Base-by-base conservation (phyloP, 2,888 invertebrate species). In the Prionchulus punctatus region DNA sequence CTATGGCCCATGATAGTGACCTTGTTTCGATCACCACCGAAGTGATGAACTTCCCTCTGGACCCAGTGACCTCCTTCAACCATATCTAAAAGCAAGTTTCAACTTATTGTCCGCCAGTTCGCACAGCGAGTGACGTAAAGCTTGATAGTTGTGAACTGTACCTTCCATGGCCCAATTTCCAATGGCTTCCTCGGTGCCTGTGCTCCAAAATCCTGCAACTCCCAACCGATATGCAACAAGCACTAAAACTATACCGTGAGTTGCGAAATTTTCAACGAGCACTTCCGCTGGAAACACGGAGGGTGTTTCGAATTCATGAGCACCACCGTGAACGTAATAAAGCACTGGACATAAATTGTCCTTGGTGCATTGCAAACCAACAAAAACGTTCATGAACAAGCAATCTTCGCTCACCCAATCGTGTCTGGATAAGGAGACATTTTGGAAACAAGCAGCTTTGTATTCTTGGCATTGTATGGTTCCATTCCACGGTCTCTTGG, bases 1-100 rank as follows among this genome's bases (percentile, higher is more conserved):
- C 57, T 58, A 48, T 62, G 60, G 23, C 62, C 62, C 48, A 58
- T 53, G n/a, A 62, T 3, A 4, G 62, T 62, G 4, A 62, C 58
- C 18, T 52, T 49, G 25, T 53, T 49, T 1, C 58, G 55, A 49
- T 62, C 58, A 28, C 62, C 62, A 15, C 62, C 62, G 56, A 62
- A 62, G n/a, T 27, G 30, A 18, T 25, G 36, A 43, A 62, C 62
- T 60, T 62, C 59, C 21, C 27, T 18, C 43, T 59, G 59, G 18
- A 55, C 45, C 50, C 50, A 49, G 4, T 21, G 4, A 15, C 12
- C 28, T 7, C 50, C 50, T 49, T 49, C 50, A 23, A 49, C 28
- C 23, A 45, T 45, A 23, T 45, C 45, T 45, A 23, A 23, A 45
- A n/a, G n/a, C n/a, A n/a, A n/a, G n/a, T n/a, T n/a, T n/a, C n/a